These are phyloP conservation scores for Cherax destructor DNA, from an alignment of 1,140 invertebrate genomes.

Conservation along the genomic window DNA sequence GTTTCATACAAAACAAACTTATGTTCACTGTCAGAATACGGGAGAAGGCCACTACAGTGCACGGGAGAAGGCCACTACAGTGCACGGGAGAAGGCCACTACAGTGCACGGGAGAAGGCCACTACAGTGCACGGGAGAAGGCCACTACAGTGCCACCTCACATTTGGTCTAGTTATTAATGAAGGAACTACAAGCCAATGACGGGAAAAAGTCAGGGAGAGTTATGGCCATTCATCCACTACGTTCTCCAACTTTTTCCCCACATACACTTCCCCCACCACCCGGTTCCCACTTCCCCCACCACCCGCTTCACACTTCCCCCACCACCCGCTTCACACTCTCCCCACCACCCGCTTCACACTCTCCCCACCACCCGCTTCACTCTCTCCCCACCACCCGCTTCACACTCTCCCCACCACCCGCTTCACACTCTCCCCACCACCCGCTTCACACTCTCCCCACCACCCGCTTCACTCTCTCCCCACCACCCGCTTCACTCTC, in stretches of 20 bases:
- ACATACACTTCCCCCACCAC: not conserved
- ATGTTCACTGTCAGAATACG: not conserved
- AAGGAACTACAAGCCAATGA: slow-evolving; percentile 14
- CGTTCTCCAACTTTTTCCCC: slow-evolving; percentile 3
- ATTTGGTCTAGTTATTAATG: slow-evolving; percentile 50
- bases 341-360: not conserved
- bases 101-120: too few relatives aligned
- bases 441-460: not conserved
- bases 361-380: not conserved
- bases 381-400: not conserved
- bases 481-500: not conserved
- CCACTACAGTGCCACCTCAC: slow-evolving; percentile 55
- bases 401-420: not conserved
- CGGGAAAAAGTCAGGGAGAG: not conserved
- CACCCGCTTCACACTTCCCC: not conserved
- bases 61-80: slow-evolving; percentile 52
- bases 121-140: slow-evolving; percentile 13
- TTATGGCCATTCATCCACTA: slow-evolving; percentile 11
- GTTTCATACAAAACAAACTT: too few relatives aligned
- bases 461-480: not conserved
- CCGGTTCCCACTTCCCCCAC: not conserved
- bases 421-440: not conserved
- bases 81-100: too few relatives aligned
- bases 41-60: slow-evolving; percentile 44
- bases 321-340: not conserved